Conservation (phyloP, 2,797 vertebrate species). For the Premnoplex brunnescens region DNA sequence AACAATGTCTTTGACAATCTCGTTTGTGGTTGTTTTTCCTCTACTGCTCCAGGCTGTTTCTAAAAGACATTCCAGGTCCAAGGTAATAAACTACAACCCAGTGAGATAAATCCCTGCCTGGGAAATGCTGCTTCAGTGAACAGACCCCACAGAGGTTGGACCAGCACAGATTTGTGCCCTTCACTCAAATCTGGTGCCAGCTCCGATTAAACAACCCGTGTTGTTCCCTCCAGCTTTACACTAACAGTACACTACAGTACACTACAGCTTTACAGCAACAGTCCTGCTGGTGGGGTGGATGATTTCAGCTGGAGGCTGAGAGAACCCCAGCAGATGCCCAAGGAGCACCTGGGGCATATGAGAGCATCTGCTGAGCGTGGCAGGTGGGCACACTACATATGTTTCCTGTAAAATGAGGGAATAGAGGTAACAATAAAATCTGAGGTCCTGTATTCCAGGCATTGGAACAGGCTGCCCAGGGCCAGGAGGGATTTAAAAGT, state of each 20-base stretch:
- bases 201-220: not conserved
- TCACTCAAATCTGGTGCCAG: not conserved
- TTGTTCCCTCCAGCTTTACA: not conserved
- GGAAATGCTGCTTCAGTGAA: not conserved
- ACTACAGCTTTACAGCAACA: not conserved
- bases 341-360: not conserved
- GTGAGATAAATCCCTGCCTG: not conserved
- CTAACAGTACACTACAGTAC: no score
- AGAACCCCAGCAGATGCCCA: not conserved
- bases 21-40: not conserved
- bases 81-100: not conserved
- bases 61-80: not conserved
- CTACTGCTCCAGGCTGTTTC: not conserved
- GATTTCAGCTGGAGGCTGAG: not conserved
- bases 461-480: not conserved
- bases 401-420: not conserved
- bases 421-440: not conserved
- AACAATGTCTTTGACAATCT: not conserved
- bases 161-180: not conserved
- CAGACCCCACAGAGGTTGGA: not conserved
- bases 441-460: not conserved
- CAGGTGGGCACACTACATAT: not conserved
- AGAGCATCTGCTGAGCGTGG: not conserved
- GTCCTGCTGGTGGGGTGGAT: not conserved
- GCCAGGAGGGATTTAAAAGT: not conserved